These are phyloP conservation scores for Manis crassicaudata DNA, from an alignment of 2,797 vertebrate species.

Conservation along the genomic window DNA sequence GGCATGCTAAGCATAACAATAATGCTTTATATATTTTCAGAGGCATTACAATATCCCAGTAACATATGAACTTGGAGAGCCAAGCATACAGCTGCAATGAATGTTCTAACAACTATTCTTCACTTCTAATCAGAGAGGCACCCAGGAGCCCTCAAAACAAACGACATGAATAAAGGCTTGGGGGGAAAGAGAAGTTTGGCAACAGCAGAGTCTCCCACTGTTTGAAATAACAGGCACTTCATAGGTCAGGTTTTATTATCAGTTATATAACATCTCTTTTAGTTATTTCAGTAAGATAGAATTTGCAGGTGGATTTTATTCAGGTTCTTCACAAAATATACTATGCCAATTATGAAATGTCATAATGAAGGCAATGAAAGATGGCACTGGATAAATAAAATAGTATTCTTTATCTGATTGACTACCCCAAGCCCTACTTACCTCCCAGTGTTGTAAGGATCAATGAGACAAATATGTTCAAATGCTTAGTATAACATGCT, in stretches of 20 bases:
- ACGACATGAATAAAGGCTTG: conserved; percentile 53
- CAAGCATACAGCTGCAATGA: conserved; percentile 41
- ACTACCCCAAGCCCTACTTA: background rate
- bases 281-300: conserved; percentile 35
- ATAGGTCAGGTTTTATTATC: conserved; percentile 40
- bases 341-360: background rate
- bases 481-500: background rate
- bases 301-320: conserved; percentile 11
- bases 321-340: conserved; percentile 40
- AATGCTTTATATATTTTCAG: conserved; percentile 80
- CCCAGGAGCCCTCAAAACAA: conserved; percentile 59
- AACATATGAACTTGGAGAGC: conserved; percentile 68
- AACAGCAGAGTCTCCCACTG: conserved; percentile 54
- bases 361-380: background rate
- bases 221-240: conserved; percentile 28
- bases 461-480: background rate
- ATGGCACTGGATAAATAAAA: background rate
- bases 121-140: conserved; percentile 73
- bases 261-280: conserved; percentile 33
- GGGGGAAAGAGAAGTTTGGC: conserved; percentile 35
- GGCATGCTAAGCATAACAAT: conserved; percentile 69
- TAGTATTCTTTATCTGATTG: background rate
- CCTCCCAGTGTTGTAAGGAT: background rate
- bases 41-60: conserved; percentile 55
- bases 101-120: conserved; percentile 75